Evolutionary conservation across 1,140 invertebrate species (phyloP).

Genomic region (Drosophila pruinosa): DNA sequence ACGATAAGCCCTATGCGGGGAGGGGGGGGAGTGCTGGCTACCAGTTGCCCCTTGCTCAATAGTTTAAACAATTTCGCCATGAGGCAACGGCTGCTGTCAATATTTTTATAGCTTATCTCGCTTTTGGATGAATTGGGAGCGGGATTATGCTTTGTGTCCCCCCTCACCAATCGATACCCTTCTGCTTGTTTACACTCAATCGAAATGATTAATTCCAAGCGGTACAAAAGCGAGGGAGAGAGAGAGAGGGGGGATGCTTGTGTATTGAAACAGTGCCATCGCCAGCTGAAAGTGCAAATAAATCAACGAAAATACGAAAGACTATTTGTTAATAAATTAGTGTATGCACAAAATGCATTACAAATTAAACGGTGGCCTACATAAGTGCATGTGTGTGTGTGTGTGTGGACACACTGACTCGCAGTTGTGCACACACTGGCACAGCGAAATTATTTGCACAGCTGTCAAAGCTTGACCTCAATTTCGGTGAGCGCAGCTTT

Average conservation of each 20-base stretch:
- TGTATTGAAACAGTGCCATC: slow-evolving; percentile 65
- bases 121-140: slow-evolving; percentile 19
- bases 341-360: slow-evolving; percentile 75
- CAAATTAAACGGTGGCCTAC: slow-evolving; percentile 56
- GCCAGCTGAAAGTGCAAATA: slow-evolving; percentile 58
- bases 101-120: slow-evolving; percentile 76
- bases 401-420: slow-evolving; percentile 27
- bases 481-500: slow-evolving; percentile 49
- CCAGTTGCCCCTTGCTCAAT: slow-evolving; percentile 12
- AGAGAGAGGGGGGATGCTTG: slow-evolving; percentile 27
- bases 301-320: slow-evolving; percentile 58
- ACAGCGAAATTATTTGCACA: slow-evolving; percentile 75
- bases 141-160: not conserved
- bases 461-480: slow-evolving; percentile 79
- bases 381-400: not conserved
- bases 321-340: slow-evolving; percentile 78
- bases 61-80: slow-evolving; percentile 76
- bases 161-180: not conserved
- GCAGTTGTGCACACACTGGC: slow-evolving; percentile 32
- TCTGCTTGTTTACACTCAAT: slow-evolving; percentile 51
- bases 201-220: slow-evolving; percentile 38
- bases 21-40: not conserved
- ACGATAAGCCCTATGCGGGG: slow-evolving; percentile 54
- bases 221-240: not conserved
- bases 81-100: slow-evolving; percentile 47